A percentile compares a stretch with the other conserved stretches of the same genome.
These are phyloP conservation scores for Flexamia atlantica DNA, from an alignment of 2,888 invertebrate species.

Conservation along the genomic window DNA sequence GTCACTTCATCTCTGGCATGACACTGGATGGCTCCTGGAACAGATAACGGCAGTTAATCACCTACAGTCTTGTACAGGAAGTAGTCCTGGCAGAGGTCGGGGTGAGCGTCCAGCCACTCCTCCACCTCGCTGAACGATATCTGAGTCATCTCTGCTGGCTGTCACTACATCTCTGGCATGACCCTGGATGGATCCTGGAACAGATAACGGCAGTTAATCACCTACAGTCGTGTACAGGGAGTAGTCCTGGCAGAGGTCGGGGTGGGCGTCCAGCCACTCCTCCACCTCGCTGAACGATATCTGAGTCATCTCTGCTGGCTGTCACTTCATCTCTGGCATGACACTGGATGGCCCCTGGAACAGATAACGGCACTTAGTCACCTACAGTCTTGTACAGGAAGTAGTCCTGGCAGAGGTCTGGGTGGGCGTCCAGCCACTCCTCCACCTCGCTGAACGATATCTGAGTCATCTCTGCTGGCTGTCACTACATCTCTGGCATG, in stretches of 20 bases:
- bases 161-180: not conserved
- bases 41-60: not conserved
- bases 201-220: not conserved
- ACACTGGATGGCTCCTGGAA: not conserved
- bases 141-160: conserved; percentile 69
- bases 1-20: not conserved
- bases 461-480: no score
- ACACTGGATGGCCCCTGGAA: not conserved
- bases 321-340: not conserved
- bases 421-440: no score
- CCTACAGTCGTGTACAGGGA: not conserved
- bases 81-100: no score
- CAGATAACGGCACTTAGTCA: no score
- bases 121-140: conserved; percentile 73
- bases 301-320: conserved; percentile 62
- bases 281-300: conserved; percentile 73
- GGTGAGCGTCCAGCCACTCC: no score
- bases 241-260: not conserved
- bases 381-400: no score
- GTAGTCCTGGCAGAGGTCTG: no score
- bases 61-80: no score
- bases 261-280: conserved; percentile 67
- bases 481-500: no score
- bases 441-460: no score
- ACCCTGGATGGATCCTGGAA: not conserved